Percentiles rank a stretch among this genome's conserved stretches.
Conservation (phyloP, 2,113 vertebrate species). For the Australoheros scitulus region DNA sequence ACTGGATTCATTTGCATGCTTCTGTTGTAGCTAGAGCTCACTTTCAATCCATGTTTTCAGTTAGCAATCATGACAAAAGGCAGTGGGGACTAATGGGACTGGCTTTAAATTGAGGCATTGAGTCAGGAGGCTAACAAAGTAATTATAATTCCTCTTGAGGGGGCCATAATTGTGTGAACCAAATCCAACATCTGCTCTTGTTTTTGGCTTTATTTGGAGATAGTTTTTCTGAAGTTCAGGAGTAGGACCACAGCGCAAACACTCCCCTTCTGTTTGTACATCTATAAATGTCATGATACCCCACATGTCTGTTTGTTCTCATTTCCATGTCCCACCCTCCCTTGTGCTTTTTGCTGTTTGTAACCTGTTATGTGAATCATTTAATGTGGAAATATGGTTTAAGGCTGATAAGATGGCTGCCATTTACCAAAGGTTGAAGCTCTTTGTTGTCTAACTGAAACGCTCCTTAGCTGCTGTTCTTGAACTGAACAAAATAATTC, state of each 20-base stretch:
- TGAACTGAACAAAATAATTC: background rate
- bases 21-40: background rate
- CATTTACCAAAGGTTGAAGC: background rate
- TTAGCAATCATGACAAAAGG: background rate
- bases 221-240: background rate
- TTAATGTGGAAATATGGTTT: background rate
- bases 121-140: background rate
- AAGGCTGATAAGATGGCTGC: background rate
- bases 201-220: background rate
- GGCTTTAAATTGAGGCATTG: background rate
- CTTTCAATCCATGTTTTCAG: background rate
- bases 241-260: background rate
- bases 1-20: background rate
- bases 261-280: background rate
- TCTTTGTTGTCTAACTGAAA: background rate
- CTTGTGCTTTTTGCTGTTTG: background rate
- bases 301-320: background rate
- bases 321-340: background rate
- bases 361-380: background rate
- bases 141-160: conserved; percentile 3
- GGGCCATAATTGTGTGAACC: background rate
- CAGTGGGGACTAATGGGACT: background rate
- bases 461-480: background rate
- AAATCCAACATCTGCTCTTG: background rate
- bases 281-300: fast-evolving